phyloP scores from a whole-genome alignment of 2,797 vertebrate genomes.

The Urophycis tenuis region DNA sequence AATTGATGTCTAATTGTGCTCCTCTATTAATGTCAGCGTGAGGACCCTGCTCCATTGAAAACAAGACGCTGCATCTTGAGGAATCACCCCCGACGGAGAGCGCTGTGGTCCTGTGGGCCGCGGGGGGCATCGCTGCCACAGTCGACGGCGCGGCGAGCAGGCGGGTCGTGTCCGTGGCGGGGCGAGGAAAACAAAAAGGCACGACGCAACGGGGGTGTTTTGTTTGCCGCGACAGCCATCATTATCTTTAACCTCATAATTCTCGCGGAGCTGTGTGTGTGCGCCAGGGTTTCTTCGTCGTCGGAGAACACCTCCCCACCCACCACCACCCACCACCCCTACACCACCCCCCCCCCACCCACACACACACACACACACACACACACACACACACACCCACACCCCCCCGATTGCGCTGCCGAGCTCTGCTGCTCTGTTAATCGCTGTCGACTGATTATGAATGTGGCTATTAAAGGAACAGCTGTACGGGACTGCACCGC shows the following conservation, averaged over 20 bases:
- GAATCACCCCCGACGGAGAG: no score
- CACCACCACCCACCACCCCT: no score
- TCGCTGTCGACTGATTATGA: slow-evolving; percentile 63
- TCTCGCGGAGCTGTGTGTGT: slow-evolving; percentile 27
- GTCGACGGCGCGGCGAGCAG: slow-evolving; percentile 25
- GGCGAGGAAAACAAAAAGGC: slow-evolving; percentile 36
- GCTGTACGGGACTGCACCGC: slow-evolving; percentile 55
- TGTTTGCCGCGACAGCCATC: slow-evolving; percentile 44
- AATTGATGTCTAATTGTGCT: no score
- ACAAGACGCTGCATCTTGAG: no score
- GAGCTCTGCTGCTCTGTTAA: slow-evolving; percentile 51
- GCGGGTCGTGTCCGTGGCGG: slow-evolving; percentile 34
- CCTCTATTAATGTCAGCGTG: no score
- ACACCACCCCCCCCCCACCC: no score
- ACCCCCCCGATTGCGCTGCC: slow-evolving; percentile 36
- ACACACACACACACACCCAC: no score
- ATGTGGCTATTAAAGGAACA: slow-evolving; percentile 68
- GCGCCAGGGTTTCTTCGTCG: slow-evolving; percentile 26
- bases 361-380: no score
- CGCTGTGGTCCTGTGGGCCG: no score
- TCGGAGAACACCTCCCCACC: slow-evolving; percentile 32
- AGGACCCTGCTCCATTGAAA: no score
- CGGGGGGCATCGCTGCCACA: no score
- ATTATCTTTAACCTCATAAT: slow-evolving; percentile 56
- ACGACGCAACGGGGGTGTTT: slow-evolving; percentile 25